phyloP scores from a whole-genome alignment of 2,888 invertebrate genomes.

The Tenodera sinensis region DNA sequence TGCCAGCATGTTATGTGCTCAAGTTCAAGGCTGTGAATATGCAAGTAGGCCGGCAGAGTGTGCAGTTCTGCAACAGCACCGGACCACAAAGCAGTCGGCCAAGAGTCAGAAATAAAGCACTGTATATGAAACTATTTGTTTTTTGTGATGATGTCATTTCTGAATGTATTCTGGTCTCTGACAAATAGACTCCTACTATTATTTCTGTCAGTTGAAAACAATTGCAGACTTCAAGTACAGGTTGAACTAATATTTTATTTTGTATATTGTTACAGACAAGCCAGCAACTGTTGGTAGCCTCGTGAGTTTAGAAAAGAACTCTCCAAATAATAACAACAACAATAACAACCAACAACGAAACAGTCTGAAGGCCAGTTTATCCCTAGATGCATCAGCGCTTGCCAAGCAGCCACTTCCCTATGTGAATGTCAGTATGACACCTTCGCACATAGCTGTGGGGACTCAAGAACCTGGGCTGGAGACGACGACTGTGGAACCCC shows the following conservation, averaged over 20 bases:
- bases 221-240: too few species aligned
- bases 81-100: too few species aligned
- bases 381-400: slow-evolving; percentile 45
- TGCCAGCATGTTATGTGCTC: too few species aligned
- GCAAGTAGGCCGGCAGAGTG: too few species aligned
- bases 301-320: slow-evolving; percentile 25
- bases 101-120: too few species aligned
- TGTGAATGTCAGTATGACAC: slow-evolving; percentile 31
- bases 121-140: too few species aligned
- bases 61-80: too few species aligned
- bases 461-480: slow-evolving; percentile 18
- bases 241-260: background rate
- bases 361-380: slow-evolving; percentile 45
- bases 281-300: slow-evolving; percentile 27
- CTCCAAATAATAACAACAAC: slow-evolving; percentile 15
- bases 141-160: too few species aligned
- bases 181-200: too few species aligned
- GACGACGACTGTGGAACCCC: background rate
- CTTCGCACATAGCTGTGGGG: slow-evolving; percentile 10
- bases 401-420: slow-evolving; percentile 28
- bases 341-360: slow-evolving; percentile 15
- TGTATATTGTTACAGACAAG: background rate
- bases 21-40: too few species aligned
- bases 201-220: too few species aligned
- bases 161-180: too few species aligned